A percentile compares a stretch with the other conserved stretches of the same genome.
Evolutionary conservation across 2,888 invertebrate genomes (phyloP).

Genomic region (Platycheirus albimanus): DNA sequence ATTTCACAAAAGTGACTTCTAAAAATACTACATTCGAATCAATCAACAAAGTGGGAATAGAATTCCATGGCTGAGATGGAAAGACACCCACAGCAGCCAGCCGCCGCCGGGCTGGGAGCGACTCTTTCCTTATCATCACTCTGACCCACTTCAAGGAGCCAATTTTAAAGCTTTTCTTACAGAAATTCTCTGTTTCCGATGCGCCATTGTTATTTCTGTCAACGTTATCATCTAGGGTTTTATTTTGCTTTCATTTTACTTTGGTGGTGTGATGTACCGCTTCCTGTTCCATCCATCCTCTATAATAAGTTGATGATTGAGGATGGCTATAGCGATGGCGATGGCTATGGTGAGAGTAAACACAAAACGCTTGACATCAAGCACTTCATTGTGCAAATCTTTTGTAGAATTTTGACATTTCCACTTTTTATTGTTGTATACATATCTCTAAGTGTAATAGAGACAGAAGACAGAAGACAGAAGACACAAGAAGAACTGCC

Average conservation of each 20-base stretch:
- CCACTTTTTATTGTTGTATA: conserved; percentile 14
- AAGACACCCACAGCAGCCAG: no score
- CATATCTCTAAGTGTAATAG: background rate
- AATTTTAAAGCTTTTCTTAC: conserved; percentile 36
- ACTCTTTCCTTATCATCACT: background rate
- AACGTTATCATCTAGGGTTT: conserved; percentile 28
- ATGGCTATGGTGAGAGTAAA: no score
- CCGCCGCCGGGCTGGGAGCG: no score
- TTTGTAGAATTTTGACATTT: conserved; percentile 43
- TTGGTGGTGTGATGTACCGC: background rate
- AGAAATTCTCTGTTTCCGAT: conserved; percentile 50
- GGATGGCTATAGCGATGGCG: no score
- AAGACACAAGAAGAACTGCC: conserved; percentile 12
- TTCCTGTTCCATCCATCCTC: conserved; percentile 22
- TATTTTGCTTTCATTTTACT: background rate
- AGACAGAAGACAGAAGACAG: background rate
- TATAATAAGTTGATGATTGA: conserved; percentile 33
- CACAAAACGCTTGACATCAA: conserved; percentile 51
- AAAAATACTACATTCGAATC: conserved; percentile 26
- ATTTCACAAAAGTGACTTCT: conserved; percentile 45
- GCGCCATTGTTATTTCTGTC: conserved; percentile 35
- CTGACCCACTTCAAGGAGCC: conserved; percentile 11
- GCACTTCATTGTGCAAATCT: conserved; percentile 36
- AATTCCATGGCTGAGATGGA: conserved; percentile 1
- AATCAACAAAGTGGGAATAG: conserved; percentile 21